These are phyloP conservation scores for Pterois miles DNA, from an alignment of 2,797 vertebrate genomes.

Conservation along the genomic window DNA sequence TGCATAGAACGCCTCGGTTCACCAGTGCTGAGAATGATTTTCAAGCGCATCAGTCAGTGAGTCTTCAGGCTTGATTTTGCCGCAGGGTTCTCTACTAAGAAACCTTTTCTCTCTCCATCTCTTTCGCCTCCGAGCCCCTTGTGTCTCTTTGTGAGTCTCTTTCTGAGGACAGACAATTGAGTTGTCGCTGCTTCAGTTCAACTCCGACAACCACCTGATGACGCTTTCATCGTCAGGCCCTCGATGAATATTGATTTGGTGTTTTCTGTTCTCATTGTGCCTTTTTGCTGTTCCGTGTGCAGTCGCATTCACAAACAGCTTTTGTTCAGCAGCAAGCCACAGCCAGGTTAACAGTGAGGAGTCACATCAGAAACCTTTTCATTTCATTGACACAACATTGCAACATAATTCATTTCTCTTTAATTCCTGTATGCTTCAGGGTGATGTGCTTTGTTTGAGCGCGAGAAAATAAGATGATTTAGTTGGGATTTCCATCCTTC, in stretches of 20 bases:
- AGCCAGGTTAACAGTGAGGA: conserved; percentile 17
- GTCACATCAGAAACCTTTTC: conserved; percentile 27
- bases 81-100: conserved; percentile 41
- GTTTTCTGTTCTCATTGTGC: conserved; percentile 10
- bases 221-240: conserved; percentile 30
- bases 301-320: conserved; percentile 3
- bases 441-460: conserved; percentile 38
- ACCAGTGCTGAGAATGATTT: conserved; percentile 38
- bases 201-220: conserved; percentile 49
- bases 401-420: conserved; percentile 26
- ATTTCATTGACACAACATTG: conserved; percentile 31
- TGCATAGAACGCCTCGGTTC: conserved; percentile 36
- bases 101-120: conserved; percentile 34
- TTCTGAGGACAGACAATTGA: conserved; percentile 48
- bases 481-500: conserved; percentile 41
- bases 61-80: conserved; percentile 54
- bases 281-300: conserved; percentile 4
- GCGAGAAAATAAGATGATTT: conserved; percentile 54
- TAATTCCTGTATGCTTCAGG: conserved; percentile 25
- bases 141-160: conserved; percentile 13
- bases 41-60: conserved; percentile 53
- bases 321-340: background rate
- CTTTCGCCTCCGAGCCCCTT: conserved; percentile 1
- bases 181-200: conserved; percentile 40
- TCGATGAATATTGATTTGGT: conserved; percentile 51